A percentile compares a stretch with the other conserved stretches of the same genome.
These are phyloP conservation scores for Hyposoter dolosus DNA, from an alignment of 2,888 invertebrate genomes.

Conservation along the genomic window DNA sequence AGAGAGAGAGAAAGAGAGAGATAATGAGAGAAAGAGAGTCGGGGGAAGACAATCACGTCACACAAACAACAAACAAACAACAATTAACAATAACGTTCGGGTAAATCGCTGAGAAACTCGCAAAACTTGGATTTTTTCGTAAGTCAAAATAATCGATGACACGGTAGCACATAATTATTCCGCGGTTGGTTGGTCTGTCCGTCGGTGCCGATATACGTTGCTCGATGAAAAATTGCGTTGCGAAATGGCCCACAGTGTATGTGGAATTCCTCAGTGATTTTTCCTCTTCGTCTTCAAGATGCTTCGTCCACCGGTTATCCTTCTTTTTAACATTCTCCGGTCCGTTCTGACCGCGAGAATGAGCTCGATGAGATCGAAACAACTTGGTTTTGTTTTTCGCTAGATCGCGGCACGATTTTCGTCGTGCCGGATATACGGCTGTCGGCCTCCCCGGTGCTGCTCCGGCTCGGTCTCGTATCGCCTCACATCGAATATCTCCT, in stretches of 20 bases:
- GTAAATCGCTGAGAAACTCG: slow-evolving; percentile 60
- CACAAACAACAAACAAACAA: slow-evolving; percentile 73
- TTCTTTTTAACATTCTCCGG: neutral
- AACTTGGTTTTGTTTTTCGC: slow-evolving; percentile 63
- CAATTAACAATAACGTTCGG: slow-evolving; percentile 73
- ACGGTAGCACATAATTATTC: slow-evolving; percentile 31
- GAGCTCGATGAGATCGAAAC: slow-evolving; percentile 35
- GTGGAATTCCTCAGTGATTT: slow-evolving; percentile 42
- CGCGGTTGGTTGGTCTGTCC: slow-evolving; percentile 24
- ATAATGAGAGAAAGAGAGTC: slow-evolving; percentile 49
- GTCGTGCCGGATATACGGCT: slow-evolving; percentile 70
- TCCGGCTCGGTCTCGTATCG: slow-evolving; percentile 76
- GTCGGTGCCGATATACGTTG: slow-evolving; percentile 31
- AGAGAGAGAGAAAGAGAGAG: slow-evolving; percentile 38
- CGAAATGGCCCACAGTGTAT: slow-evolving; percentile 24
- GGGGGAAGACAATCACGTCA: slow-evolving; percentile 67
- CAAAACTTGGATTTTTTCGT: slow-evolving; percentile 31
- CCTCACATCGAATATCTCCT: slow-evolving; percentile 70
- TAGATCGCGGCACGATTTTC: slow-evolving; percentile 67
- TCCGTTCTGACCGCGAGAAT: slow-evolving; percentile 18
- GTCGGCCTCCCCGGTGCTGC: slow-evolving; percentile 79
- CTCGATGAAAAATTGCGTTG: slow-evolving; percentile 36
- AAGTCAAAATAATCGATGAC: slow-evolving; percentile 16
- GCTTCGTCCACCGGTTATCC: slow-evolving; percentile 34
- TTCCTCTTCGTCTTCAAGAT: slow-evolving; percentile 63